Evolutionary conservation across 2,797 vertebrate species (phyloP), one percentile per base, ranked within the genome.

Genomic region (Lithobates sylvaticus): DNA sequence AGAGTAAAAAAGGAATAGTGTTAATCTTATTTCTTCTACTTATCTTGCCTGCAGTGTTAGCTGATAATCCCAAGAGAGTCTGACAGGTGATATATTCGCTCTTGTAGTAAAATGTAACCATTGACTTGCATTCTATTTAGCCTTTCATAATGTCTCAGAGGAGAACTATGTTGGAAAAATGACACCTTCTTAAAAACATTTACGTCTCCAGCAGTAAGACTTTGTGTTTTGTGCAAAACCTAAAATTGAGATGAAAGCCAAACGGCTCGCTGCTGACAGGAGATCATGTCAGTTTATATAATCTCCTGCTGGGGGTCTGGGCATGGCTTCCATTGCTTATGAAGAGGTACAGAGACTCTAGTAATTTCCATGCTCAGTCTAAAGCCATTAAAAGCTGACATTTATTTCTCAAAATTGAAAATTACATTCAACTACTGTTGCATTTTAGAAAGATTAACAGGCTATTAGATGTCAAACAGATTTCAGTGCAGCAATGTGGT

Each of bases 271-370:
- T 42, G 65, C 82, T 78, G 54, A 74, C 75, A 76, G 80, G 85
- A 74, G 85, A 79, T 83, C 85, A 54, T 87, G 85, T 87, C 81
- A 83, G 81, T 83, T 73, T 87, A 26, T 83, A 65, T 70, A 86
- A 73, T 82, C 65, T 86, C 85, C 85, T 86, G 79, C 85, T 83
- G 74, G 74, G 85, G 85, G 80, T 83, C 80, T 86, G 42, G 27
- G 58, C 58, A 47, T 18, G 27, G 68, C 85, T 72, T 77, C 76
- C 67, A 82, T 86, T 77, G 27, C 50, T 76, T 75, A 47, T 65
- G 76, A 75, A 36, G 85, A 70, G 74, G 21, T n/a, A 64, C 27
- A 81, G 39, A 78, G 50, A 47, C 32, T 9, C 32, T 10, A 42
- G 32, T 71, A 79, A 76, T 81, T 74, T 80, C 81, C 18, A 80